Conservation (phyloP, 2,797 vertebrate species). For the Holocentrus rufus region DNA sequence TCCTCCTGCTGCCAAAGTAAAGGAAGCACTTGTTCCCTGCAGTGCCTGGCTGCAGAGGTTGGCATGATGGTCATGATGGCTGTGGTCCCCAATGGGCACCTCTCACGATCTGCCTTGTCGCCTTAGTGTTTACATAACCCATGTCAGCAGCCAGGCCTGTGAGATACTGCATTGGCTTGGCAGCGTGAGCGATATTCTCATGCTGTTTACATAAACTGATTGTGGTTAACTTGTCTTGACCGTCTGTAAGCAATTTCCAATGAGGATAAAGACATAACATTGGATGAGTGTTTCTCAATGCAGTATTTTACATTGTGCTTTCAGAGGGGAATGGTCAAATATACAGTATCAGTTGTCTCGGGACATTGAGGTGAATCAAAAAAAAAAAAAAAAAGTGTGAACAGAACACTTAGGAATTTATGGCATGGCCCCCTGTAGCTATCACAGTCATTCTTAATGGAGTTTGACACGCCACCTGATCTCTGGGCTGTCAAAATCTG, state of each 20-base stretch:
- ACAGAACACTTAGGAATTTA: slow-evolving; percentile 50
- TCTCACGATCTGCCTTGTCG: slow-evolving; percentile 63
- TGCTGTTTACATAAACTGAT: slow-evolving; percentile 75
- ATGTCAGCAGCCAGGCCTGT: slow-evolving; percentile 63
- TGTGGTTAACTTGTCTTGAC: slow-evolving; percentile 59
- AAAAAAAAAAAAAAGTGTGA: slow-evolving; percentile 54
- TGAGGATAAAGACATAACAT: slow-evolving; percentile 46
- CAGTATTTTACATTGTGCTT: slow-evolving; percentile 33
- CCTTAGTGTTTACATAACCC: slow-evolving; percentile 66
- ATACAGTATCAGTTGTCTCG: slow-evolving; percentile 30
- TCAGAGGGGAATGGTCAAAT: slow-evolving; percentile 29
- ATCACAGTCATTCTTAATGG: slow-evolving; percentile 59
- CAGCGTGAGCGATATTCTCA: slow-evolving; percentile 63
- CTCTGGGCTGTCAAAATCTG: slow-evolving; percentile 63
- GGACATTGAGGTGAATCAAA: slow-evolving; percentile 39
- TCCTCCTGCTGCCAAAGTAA: slow-evolving; percentile 17
- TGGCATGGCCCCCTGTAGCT: slow-evolving; percentile 54
- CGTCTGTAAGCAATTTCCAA: slow-evolving; percentile 71
- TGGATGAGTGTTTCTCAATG: slow-evolving; percentile 28
- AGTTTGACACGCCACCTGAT: slow-evolving; percentile 76
- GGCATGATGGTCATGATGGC: slow-evolving; percentile 38
- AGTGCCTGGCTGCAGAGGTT: slow-evolving; percentile 33
- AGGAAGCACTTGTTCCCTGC: slow-evolving; percentile 32
- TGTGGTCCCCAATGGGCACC: slow-evolving; percentile 47
- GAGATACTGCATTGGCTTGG: slow-evolving; percentile 65